A percentile compares a stretch with the other conserved stretches of the same genome.
Evolutionary conservation across 2,113 vertebrate species (phyloP).

Genomic region (Empidonax traillii): DNA sequence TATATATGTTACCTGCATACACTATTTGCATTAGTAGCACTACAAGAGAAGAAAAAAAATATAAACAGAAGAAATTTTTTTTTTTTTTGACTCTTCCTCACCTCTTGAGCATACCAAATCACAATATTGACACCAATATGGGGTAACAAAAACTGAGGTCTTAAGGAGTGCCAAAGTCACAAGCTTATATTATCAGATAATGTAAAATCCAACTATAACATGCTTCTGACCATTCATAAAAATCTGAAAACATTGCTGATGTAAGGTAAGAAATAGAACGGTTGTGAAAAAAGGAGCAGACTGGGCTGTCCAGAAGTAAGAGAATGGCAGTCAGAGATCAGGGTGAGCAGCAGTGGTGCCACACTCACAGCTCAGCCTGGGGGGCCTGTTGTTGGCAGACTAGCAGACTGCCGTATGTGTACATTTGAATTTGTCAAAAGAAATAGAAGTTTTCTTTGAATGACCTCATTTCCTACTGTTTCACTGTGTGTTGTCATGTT

Average conservation of each 20-base stretch:
- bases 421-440: not conserved
- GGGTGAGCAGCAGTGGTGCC: rapidly evolving
- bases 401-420: not conserved
- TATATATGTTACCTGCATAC: not conserved
- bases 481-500: not conserved
- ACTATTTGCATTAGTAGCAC: not conserved
- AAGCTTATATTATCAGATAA: not conserved
- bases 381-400: not conserved
- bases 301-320: not conserved
- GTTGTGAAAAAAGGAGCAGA: not conserved
- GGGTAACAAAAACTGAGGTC: not conserved
- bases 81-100: not conserved
- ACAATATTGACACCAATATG: not conserved
- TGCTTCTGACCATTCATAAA: not conserved
- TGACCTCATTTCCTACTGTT: not conserved
- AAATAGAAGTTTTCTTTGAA: not conserved
- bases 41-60: not conserved
- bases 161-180: not conserved
- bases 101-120: not conserved
- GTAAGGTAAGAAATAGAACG: not conserved
- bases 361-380: not conserved
- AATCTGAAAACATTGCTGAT: not conserved
- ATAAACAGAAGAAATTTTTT: not conserved
- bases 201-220: not conserved
- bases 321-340: not conserved